Conservation (phyloP, 2,797 vertebrate species). For the Schizothorax lantsangensis region DNA sequence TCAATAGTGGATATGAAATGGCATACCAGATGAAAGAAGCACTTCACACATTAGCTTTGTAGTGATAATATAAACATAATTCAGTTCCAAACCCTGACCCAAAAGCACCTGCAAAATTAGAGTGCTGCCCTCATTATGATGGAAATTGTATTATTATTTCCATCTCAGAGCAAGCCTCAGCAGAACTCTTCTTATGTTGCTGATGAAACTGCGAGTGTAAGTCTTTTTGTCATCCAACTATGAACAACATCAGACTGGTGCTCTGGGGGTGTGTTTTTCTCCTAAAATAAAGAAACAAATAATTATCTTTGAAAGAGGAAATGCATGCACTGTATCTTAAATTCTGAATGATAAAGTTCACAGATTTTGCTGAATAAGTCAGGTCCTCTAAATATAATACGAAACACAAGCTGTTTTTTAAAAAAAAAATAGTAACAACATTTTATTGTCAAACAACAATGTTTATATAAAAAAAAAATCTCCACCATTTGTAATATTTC, state of each 20-base stretch:
- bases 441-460: background rate
- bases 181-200: slow-evolving; percentile 29
- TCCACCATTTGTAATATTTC: background rate
- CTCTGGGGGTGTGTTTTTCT: slow-evolving; percentile 24
- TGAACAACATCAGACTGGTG: slow-evolving; percentile 33
- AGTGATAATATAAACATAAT: slow-evolving; percentile 21
- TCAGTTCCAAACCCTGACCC: slow-evolving; percentile 1
- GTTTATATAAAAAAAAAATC: background rate
- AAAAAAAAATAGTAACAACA: background rate
- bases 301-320: slow-evolving; percentile 16
- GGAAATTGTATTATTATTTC: slow-evolving; percentile 12
- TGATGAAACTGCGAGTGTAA: slow-evolving; percentile 31
- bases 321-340: background rate
- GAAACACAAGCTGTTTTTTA: background rate
- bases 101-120: slow-evolving; percentile 27
- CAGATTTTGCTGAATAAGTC: slow-evolving; percentile 23
- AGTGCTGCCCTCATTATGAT: background rate
- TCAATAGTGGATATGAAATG: slow-evolving; percentile 18
- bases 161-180: background rate
- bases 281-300: slow-evolving; percentile 29
- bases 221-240: slow-evolving; percentile 20
- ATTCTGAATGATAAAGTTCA: background rate
- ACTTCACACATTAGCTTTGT: slow-evolving; percentile 25
- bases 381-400: background rate
- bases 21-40: slow-evolving; percentile 20